phyloP scores from a whole-genome alignment of 2,888 invertebrate genomes.

The Orchesella flavescens region DNA sequence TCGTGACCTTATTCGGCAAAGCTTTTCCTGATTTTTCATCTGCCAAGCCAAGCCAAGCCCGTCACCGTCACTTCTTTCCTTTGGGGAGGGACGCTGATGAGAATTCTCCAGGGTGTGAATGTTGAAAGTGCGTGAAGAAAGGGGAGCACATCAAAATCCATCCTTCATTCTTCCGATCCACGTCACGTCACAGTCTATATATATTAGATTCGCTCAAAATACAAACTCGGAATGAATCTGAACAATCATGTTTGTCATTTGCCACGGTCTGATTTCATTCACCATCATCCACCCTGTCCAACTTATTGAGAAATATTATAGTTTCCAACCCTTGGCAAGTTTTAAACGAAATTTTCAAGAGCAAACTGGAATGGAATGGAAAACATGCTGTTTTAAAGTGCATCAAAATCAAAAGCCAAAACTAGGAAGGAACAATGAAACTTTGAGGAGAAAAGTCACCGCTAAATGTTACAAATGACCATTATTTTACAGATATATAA shows the following conservation, averaged over 20 bases:
- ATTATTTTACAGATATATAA: too few relatives aligned
- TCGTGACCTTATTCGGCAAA: slow-evolving; percentile 44
- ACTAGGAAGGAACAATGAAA: not conserved
- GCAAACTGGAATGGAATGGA: not conserved
- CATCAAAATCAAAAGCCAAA: not conserved
- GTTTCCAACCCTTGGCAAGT: not conserved
- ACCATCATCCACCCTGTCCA: too few relatives aligned
- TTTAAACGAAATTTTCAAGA: not conserved
- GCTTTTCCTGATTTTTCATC: slow-evolving; percentile 55
- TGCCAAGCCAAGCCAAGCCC: slow-evolving; percentile 39
- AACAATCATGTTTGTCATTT: too few relatives aligned
- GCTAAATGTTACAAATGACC: slow-evolving; percentile 45
- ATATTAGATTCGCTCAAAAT: too few relatives aligned
- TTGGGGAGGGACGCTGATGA: slow-evolving; percentile 37
- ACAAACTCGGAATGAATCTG: too few relatives aligned
- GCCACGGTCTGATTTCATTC: too few relatives aligned
- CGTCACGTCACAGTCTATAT: too few relatives aligned
- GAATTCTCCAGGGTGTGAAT: slow-evolving; percentile 44
- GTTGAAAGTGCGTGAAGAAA: slow-evolving; percentile 34
- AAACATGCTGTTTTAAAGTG: slow-evolving; percentile 2
- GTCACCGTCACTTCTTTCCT: slow-evolving; percentile 1
- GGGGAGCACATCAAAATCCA: slow-evolving; percentile 8
- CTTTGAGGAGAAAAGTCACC: slow-evolving; percentile 7
- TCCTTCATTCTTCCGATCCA: too few relatives aligned
- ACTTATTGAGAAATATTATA: too few relatives aligned